A percentile compares a stretch with the other conserved stretches of the same genome.
phyloP scores from a whole-genome alignment of 1,140 invertebrate genomes.

The Acromyrmex echinatior region DNA sequence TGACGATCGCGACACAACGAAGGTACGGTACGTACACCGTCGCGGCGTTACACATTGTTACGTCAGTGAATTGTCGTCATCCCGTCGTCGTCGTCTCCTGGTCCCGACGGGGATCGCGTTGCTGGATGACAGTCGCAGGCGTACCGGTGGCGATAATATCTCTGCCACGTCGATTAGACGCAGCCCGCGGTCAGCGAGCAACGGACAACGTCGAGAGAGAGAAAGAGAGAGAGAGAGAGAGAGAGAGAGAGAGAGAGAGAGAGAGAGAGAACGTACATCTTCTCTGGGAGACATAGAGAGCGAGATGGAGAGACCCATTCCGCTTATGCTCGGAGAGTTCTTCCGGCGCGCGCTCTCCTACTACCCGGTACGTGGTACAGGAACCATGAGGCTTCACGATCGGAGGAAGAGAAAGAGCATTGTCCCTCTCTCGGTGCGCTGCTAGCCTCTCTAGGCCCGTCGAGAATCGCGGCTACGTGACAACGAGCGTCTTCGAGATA shows the following conservation, averaged over 20 bases:
- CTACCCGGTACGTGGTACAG: slow-evolving; percentile 39
- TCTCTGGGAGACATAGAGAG: slow-evolving; percentile 33
- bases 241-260: slow-evolving; percentile 32
- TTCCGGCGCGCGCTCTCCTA: slow-evolving; percentile 64
- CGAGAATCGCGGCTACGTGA: slow-evolving; percentile 62
- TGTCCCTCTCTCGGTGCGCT: slow-evolving; percentile 62
- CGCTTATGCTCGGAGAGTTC: slow-evolving; percentile 58
- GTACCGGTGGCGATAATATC: slow-evolving; percentile 68
- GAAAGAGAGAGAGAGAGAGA: slow-evolving; percentile 33
- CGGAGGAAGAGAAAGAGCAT: slow-evolving; percentile 45
- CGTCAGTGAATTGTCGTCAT: slow-evolving; percentile 61
- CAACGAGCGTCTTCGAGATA: slow-evolving; percentile 71
- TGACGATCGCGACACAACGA: slow-evolving; percentile 65
- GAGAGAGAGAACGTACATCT: slow-evolving; percentile 16
- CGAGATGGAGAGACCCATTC: slow-evolving; percentile 28
- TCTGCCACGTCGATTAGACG: slow-evolving; percentile 73
- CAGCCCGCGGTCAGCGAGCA: slow-evolving; percentile 60
- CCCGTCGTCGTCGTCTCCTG: slow-evolving; percentile 61
- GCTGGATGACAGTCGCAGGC: slow-evolving; percentile 67
- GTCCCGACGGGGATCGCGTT: slow-evolving; percentile 64
- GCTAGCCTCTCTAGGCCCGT: slow-evolving; percentile 66
- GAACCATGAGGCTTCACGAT: slow-evolving; percentile 47
- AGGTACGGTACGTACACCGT: slow-evolving; percentile 5
- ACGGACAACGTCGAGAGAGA: slow-evolving; percentile 52
- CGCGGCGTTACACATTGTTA: slow-evolving; percentile 62